Base-by-base conservation (phyloP, 2,113 vertebrate species). In the Mobula hypostoma region DNA sequence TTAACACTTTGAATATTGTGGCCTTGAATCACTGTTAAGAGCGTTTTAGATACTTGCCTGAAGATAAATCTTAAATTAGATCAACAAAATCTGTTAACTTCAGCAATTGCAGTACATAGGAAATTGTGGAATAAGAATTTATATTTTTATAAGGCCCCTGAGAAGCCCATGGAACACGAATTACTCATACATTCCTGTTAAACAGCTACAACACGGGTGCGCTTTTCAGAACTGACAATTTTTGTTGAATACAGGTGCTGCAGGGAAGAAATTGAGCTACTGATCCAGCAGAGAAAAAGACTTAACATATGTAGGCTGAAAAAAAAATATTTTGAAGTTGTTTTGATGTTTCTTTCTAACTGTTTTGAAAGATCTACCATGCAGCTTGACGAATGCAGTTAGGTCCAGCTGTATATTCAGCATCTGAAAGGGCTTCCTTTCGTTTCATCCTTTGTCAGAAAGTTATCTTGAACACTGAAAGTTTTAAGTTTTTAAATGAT, bases 51-150 rank as follows among this genome's bases (percentile, higher is more conserved):
- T 14, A 63, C 2, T 17, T 90, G 61, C 61, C 61, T 66, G 61
- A 7, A 90, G 85, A 90, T 66, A 90, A 90, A 90, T 90, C 5
- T 66, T 3, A 90, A 90, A 90, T 90, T 29, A 90, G n/a, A 90
- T 19, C 58, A 66, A 4, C 85, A 90, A 90, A 32, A 68, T 66
- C 61, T 68, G n/a, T 90, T 90, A 66, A n/a, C 19, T 66, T 68
- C 61, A 66, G 61, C 85, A 90, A 36, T 17, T 32, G 85, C 15
- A 58, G 66, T 66, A 61, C 63, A n/a, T 14, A 21, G 58, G 58
- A 63, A 63, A 90, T 68, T 66, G 66, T 3, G 85, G n/a, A 90
- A n/a, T 63, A 32, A 27, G 61, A n/a, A n/a, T 66, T 90, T 68
- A 48, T 48, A 48, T 48, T 48, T 48, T 48, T 48, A 63, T n/a